These are phyloP conservation scores for Crambe crambe DNA, from an alignment of 37 sponge, comb jelly and placozoan species.

Conservation along the genomic window DNA sequence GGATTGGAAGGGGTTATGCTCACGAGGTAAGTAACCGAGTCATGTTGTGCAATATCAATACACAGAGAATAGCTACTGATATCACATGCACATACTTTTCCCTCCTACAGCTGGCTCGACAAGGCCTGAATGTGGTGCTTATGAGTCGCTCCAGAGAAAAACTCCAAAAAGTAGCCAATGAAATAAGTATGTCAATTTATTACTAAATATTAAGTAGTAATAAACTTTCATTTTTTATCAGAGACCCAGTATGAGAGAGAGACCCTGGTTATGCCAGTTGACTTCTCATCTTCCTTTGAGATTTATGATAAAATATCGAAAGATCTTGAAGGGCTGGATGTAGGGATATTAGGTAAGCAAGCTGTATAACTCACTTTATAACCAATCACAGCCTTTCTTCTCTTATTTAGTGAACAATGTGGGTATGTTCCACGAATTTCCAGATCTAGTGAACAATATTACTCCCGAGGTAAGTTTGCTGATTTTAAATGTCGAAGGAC, in stretches of 20 bases:
- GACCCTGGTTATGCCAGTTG: slow-evolving; percentile 50
- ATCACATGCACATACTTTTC: not conserved
- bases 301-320: slow-evolving; percentile 44
- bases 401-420: slow-evolving; percentile 88
- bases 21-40: not conserved
- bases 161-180: slow-evolving; percentile 37
- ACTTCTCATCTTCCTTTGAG: slow-evolving; percentile 54
- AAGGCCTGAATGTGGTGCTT: slow-evolving; percentile 69
- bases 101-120: slow-evolving; percentile 46
- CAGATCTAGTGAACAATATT: slow-evolving; percentile 34
- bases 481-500: not conserved
- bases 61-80: not conserved
- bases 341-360: slow-evolving; percentile 56
- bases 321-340: slow-evolving; percentile 40
- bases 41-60: not conserved
- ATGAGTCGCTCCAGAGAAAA: slow-evolving; percentile 64
- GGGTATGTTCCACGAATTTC: slow-evolving; percentile 45
- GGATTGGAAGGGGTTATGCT: not conserved
- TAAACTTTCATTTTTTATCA: not conserved
- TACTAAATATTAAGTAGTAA: no score
- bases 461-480: slow-evolving; percentile 23
- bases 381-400: no score
- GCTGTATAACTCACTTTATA: no score
- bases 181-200: slow-evolving; percentile 66
- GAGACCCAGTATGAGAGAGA: slow-evolving; percentile 49